A percentile compares a stretch with the other conserved stretches of the same genome.
Conservation (phyloP, 2,888 invertebrate species). For the Cepaea hortensis region DNA sequence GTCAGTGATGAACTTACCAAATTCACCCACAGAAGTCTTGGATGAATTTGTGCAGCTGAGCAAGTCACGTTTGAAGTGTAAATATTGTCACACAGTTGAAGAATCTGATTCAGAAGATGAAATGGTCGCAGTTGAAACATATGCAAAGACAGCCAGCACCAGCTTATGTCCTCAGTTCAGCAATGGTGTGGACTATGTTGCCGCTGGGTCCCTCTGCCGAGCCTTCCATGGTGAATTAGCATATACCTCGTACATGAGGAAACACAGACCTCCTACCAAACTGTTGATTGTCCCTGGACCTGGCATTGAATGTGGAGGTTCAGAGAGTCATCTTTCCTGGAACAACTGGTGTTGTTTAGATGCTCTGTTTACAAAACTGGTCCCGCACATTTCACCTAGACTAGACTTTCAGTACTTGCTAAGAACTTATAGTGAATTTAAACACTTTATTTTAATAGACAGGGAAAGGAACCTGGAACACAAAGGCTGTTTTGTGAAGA, state of each 20-base stretch:
- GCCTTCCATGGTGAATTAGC: conserved; percentile 45
- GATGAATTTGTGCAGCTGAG: conserved; percentile 25
- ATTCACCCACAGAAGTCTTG: conserved; percentile 5
- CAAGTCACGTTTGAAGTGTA: conserved; percentile 2
- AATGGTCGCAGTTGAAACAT: conserved; percentile 30
- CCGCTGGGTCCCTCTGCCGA: conserved; percentile 21
- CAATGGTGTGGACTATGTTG: not conserved
- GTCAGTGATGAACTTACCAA: conserved; percentile 2
- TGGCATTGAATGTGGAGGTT: conserved; percentile 25
- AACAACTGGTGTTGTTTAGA: conserved; percentile 35
- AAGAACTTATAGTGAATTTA: conserved; percentile 43
- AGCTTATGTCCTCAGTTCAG: not conserved
- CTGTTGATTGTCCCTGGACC: conserved; percentile 25
- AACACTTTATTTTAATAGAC: conserved; percentile 37
- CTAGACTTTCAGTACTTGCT: conserved; percentile 44
- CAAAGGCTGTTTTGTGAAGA: conserved; percentile 33
- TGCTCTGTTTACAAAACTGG: conserved; percentile 34
- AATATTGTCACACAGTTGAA: conserved; percentile 4
- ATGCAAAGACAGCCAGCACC: conserved; percentile 27
- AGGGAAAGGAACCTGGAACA: conserved; percentile 20
- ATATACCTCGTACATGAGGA: conserved; percentile 23
- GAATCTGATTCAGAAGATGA: conserved; percentile 48
- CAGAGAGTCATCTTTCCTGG: conserved; percentile 38
- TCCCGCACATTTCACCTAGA: conserved; percentile 41
- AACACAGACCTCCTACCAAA: conserved; percentile 17